These are phyloP conservation scores for Drosophila punjabiensis DNA, from an alignment of 1,140 invertebrate genomes.

Conservation along the genomic window DNA sequence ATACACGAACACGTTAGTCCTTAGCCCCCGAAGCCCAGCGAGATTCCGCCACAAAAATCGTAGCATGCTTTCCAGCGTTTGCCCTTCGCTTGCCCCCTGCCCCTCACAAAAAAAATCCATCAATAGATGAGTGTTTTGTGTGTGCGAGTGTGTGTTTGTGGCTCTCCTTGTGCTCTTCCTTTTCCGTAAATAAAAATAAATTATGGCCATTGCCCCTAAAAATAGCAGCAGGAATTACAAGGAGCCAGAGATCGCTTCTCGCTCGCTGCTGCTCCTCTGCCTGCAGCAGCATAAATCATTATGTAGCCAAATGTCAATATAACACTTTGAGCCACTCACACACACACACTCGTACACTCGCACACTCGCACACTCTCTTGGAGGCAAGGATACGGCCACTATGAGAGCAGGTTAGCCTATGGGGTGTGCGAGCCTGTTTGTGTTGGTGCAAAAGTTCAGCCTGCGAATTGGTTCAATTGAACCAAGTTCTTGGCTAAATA, in stretches of 20 bases:
- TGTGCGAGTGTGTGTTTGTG: neutral
- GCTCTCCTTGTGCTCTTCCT: conserved; percentile 10
- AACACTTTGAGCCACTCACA: conserved; percentile 65
- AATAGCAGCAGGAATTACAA: conserved; percentile 54
- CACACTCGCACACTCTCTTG: conserved; percentile 2
- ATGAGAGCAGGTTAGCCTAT: conserved; percentile 26
- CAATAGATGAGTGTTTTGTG: neutral
- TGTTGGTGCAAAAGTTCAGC: conserved; percentile 33
- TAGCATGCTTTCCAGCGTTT: conserved; percentile 75
- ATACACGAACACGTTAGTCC: conserved; percentile 55
- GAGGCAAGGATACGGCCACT: conserved; percentile 38
- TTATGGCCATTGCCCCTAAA: conserved; percentile 55
- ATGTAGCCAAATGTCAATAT: conserved; percentile 79
- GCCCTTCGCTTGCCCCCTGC: conserved; percentile 46
- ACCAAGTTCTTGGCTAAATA: conserved; percentile 41
- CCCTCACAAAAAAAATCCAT: conserved; percentile 16
- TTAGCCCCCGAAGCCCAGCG: neutral
- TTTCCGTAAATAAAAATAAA: conserved; percentile 55
- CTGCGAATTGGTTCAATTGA: conserved; percentile 47
- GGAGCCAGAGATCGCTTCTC: conserved; percentile 38
- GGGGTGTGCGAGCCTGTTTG: conserved; percentile 5
- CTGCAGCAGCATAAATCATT: conserved; percentile 77
- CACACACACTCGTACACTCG: neutral
- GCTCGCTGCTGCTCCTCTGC: conserved; percentile 9
- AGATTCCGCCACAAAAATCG: conserved; percentile 41